Evolutionary conservation across 2,113 vertebrate genomes (phyloP).

Genomic region (Stictonetta naevosa): DNA sequence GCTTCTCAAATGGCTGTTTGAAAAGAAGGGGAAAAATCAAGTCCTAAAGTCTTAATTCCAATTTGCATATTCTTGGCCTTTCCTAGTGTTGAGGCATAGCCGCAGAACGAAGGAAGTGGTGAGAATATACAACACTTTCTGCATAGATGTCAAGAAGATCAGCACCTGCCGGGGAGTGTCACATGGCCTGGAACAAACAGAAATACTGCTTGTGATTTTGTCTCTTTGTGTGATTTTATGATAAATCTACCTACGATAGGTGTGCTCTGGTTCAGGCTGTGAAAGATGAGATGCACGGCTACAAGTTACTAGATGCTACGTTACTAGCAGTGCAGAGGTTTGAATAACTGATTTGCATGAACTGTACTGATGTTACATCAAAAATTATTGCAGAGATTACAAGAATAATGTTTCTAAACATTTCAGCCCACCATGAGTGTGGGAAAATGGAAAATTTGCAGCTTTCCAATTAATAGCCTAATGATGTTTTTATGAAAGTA

Average conservation of each 20-base stretch:
- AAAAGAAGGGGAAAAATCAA: neutral
- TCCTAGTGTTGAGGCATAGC: neutral
- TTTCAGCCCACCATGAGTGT: neutral
- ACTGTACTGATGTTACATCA: neutral
- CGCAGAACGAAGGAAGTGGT: neutral
- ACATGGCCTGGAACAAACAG: neutral
- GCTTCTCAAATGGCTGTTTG: neutral
- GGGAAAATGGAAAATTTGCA: conserved; percentile 14
- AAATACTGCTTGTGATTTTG: neutral
- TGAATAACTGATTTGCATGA: neutral
- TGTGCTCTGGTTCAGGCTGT: neutral
- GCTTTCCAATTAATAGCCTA: conserved; percentile 20
- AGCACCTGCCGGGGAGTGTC: neutral
- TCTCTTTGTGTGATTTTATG: neutral
- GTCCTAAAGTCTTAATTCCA: neutral
- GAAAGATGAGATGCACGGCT: neutral
- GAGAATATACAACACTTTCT: neutral
- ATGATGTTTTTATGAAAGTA: conserved; percentile 45
- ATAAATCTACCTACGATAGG: neutral
- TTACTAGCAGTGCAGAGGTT: neutral
- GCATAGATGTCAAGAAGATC: neutral
- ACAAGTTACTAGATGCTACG: neutral
- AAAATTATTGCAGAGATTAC: neutral
- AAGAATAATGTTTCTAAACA: conserved; percentile 15
- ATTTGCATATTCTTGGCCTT: neutral